Evolutionary conservation across 2,888 invertebrate genomes (phyloP), one percentile per base, ranked within the genome.

Genomic region (Calameuta pallipes): DNA sequence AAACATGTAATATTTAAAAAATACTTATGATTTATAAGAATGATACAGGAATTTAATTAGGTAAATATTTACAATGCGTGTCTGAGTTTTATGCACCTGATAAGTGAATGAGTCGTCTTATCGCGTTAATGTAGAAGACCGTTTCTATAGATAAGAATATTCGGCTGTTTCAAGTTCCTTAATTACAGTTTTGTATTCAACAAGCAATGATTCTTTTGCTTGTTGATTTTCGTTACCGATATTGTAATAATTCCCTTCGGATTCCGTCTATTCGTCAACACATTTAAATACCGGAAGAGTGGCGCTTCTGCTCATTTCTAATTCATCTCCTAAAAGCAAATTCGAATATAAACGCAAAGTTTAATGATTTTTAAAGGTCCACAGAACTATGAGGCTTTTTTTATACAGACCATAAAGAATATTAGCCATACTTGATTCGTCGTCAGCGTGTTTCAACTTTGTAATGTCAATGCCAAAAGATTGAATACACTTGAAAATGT

Each of bases 391-490:
- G 1, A 41, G 56, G 56, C 30, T 68, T 73, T 76, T 76, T 76
- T 56, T 36, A 73, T 37, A 78, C 78, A 79, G 56, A 84, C 84
- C 78, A 34, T 80, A 81, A 6, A 86, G 77, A 78, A 83, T 76
- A 69, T 84, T 82, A 6, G 80, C 77, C 4, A 90, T 82, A 31
- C 83, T 82, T 35, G 87, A 86, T 73, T 86, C 83, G 37, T 80
- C 82, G 1, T 89, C 83, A 4, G 89, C 85, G 4, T 86, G 81
- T 12, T 82, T 82, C 31, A 90, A 80, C 71, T 80, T 78, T 37
- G 84, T 76, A 23, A 92, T 85, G 30, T 85, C 88, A 74, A 87
- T 80, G 4, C 86, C 81, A n/a, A 92, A 83, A 12, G 85, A 78
- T n/a, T 87, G 80, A 76, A 87, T 91, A 23, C 23, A 9, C 56